Evolutionary conservation across 2,888 invertebrate species (phyloP), one percentile per base, ranked within the genome.

Genomic region (Saturnia pavonia): DNA sequence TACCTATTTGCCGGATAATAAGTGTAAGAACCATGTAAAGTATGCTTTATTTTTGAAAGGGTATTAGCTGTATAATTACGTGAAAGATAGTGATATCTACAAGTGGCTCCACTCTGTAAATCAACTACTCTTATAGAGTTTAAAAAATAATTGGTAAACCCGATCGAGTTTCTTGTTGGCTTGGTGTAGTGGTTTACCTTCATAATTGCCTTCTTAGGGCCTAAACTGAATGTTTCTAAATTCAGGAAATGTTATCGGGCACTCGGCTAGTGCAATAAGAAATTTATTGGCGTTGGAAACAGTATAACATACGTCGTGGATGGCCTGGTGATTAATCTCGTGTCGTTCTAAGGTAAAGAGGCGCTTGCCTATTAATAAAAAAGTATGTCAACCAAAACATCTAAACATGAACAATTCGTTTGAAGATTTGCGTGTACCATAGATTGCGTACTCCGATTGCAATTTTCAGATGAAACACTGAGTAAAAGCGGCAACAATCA

Each of bases 401-500:
- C 22, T 22, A 22, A 34, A 34, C 34, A 34, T 19, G 19, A 51
- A 51, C 1, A 19, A 19, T 51, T 14, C 48, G 48, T 16, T 51
- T 14, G 27, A 60, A 27, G 25, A 27, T 9, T 27, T 27, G 57
- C 6, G 0, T 60, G 12, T 14, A 27, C 14, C 12, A 27, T 60
- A 60, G 57, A 60, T 14, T 27, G 57, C 57, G 57, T 60, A 27
- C 27, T 60, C 11, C 57, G 19, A 14, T 25, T 14, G 57, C 27
- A 12, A 60, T 27, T 54, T 27, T 27, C 57, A 60, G 25, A 27
- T 14, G 27, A 27, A 60, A 27, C 57, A 14, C 4, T 65, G 51
- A 65, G 34, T 69, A 57, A 54, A 51, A 34, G 34, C 57, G 69
- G 45, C 69, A 66, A 25, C 77, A 77, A 77, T 34, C 54, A 68